phyloP scores from a whole-genome alignment of 2,797 vertebrate genomes.

The Semotilus atromaculatus region DNA sequence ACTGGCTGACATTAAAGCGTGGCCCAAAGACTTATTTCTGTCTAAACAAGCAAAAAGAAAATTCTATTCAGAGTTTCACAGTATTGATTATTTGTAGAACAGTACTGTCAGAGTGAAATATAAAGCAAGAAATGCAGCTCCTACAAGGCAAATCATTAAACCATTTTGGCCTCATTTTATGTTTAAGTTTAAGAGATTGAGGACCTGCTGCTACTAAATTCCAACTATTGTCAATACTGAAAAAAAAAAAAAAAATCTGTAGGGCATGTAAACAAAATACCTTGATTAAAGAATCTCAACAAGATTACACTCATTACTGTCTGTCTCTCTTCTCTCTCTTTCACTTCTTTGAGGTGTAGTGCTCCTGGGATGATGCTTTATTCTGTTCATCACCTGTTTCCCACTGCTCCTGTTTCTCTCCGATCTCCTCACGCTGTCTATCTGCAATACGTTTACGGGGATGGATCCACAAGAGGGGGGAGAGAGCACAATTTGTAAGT shows the following conservation, averaged over 20 bases:
- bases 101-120: conserved; percentile 58
- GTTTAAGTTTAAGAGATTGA: conserved; percentile 34
- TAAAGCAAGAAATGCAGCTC: conserved; percentile 67
- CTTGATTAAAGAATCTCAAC: conserved; percentile 23
- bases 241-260: not conserved
- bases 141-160: conserved; percentile 20
- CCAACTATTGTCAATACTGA: conserved; percentile 15
- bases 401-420: conserved; percentile 61
- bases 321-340: conserved; percentile 16
- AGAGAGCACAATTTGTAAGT: conserved; percentile 56
- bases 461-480: conserved; percentile 44
- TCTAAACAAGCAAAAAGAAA: conserved; percentile 26
- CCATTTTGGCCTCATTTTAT: conserved; percentile 32
- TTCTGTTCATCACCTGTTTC: conserved; percentile 62
- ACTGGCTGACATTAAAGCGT: conserved; percentile 36
- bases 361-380: conserved; percentile 63
- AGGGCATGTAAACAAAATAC: conserved; percentile 5
- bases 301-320: conserved; percentile 34
- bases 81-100: conserved; percentile 40
- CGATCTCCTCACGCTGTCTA: conserved; percentile 36
- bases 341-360: conserved; percentile 48
- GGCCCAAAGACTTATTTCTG: conserved; percentile 25
- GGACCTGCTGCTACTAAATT: conserved; percentile 24
- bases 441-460: conserved; percentile 7
- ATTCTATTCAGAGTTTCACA: conserved; percentile 33